Conservation (phyloP, 2,113 vertebrate species). For the Elephas maximus region DNA sequence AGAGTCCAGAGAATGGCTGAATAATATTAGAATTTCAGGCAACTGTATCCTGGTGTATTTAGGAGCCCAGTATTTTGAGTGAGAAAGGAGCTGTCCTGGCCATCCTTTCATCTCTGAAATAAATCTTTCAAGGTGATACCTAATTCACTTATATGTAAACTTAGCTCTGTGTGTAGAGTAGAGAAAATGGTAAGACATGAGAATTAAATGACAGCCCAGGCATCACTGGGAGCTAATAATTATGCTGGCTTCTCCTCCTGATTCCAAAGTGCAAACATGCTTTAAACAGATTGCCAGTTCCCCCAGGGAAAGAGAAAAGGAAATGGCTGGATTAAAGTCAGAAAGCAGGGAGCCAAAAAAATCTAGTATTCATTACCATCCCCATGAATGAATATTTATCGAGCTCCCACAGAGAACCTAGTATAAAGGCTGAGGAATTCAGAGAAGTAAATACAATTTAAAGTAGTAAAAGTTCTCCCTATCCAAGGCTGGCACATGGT, state of each 20-base stretch:
- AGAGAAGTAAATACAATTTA: constrained; percentile 84
- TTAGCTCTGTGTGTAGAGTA: constrained; percentile 41
- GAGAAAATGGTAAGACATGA: constrained; percentile 69
- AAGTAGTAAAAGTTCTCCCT: constrained; percentile 75
- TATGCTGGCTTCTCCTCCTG: constrained; percentile 81
- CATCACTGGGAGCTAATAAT: constrained; percentile 82
- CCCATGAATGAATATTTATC: constrained; percentile 84
- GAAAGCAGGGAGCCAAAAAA: constrained; percentile 81
- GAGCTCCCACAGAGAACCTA: constrained; percentile 80
- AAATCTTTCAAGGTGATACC: constrained; percentile 60
- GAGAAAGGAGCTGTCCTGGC: neutral
- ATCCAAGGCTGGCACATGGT: constrained; percentile 61
- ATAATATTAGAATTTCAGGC: constrained; percentile 27
- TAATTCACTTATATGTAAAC: constrained; percentile 73
- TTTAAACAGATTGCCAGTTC: constrained; percentile 82
- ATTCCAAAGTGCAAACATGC: constrained; percentile 84
- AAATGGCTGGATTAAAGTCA: constrained; percentile 85
- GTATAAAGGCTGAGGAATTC: constrained; percentile 80
- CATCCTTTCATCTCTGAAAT: constrained; percentile 47
- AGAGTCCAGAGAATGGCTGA: neutral
- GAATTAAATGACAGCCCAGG: constrained; percentile 76
- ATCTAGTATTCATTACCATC: constrained; percentile 82
- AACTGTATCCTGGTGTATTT: neutral
- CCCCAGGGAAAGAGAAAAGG: constrained; percentile 80
- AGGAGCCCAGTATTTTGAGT: neutral